phyloP scores from a whole-genome alignment of 2,888 invertebrate species.

The Lepidochitona cinerea region DNA sequence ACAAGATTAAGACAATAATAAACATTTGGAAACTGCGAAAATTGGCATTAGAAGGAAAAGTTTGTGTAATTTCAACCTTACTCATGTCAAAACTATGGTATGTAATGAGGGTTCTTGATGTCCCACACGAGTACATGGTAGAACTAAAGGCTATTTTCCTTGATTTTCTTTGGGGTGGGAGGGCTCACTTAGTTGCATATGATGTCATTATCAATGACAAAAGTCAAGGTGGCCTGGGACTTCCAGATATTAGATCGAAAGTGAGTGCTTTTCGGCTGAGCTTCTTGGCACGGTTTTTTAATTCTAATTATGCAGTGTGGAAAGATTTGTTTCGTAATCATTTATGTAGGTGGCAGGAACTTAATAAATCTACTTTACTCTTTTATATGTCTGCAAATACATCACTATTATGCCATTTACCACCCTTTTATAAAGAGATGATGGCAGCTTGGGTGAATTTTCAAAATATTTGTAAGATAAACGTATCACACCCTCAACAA shows the following conservation, averaged over 20 bases:
- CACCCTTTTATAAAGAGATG: background rate
- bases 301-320: background rate
- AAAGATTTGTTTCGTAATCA: background rate
- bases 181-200: background rate
- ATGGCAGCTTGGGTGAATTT: background rate
- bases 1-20: background rate
- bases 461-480: background rate
- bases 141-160: background rate
- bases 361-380: background rate
- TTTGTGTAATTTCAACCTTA: background rate
- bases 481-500: background rate
- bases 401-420: background rate
- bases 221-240: background rate
- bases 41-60: background rate
- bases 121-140: background rate
- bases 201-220: background rate
- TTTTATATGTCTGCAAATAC: background rate
- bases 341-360: background rate
- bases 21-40: constrained; percentile 1
- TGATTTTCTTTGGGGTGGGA: background rate
- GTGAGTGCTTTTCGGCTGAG: background rate
- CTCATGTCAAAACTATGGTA: background rate
- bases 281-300: background rate
- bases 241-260: background rate
- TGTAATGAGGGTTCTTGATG: background rate